phyloP scores from a whole-genome alignment of 2,113 vertebrate genomes.

The Leptobrachium leishanense region DNA sequence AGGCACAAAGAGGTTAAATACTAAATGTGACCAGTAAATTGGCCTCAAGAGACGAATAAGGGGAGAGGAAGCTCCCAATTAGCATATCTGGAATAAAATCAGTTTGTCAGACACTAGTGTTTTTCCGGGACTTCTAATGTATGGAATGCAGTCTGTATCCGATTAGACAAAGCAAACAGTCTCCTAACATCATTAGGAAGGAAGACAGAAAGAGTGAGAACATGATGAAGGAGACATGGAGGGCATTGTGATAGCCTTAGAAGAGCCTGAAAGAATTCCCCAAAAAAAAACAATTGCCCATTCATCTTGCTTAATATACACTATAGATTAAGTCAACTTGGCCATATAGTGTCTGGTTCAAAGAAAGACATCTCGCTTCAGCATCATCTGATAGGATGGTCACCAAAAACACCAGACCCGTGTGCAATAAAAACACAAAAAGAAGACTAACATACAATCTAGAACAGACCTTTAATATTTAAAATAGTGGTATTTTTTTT shows the following conservation, averaged over 20 bases:
- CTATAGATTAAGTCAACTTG: slow-evolving; percentile 2
- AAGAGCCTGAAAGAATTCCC: slow-evolving; percentile 15
- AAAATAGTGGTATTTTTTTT: too few species aligned
- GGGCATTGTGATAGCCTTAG: slow-evolving; percentile 19
- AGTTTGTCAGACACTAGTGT: slow-evolving; percentile 40
- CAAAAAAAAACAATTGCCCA: slow-evolving; percentile 27
- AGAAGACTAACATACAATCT: too few species aligned
- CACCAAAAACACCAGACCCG: not conserved
- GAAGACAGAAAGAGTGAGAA: slow-evolving; percentile 30
- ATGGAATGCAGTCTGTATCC: slow-evolving; percentile 47
- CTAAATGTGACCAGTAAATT: not conserved
- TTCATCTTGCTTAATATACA: slow-evolving; percentile 18
- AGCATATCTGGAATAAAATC: slow-evolving; percentile 47
- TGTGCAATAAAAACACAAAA: not conserved
- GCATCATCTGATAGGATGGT: not conserved
- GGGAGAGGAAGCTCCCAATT: slow-evolving; percentile 44
- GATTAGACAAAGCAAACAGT: slow-evolving; percentile 48
- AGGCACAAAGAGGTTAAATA: not conserved
- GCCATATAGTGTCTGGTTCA: slow-evolving; percentile 4
- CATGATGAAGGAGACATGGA: slow-evolving; percentile 26
- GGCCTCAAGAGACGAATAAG: slow-evolving; percentile 25
- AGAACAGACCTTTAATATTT: too few species aligned
- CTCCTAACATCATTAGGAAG: slow-evolving; percentile 39
- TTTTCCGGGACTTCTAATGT: slow-evolving; percentile 37
- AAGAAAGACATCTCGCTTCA: slow-evolving; percentile 2